These are phyloP conservation scores for Alosa sapidissima DNA, from an alignment of 2,797 vertebrate genomes.

Conservation along the genomic window DNA sequence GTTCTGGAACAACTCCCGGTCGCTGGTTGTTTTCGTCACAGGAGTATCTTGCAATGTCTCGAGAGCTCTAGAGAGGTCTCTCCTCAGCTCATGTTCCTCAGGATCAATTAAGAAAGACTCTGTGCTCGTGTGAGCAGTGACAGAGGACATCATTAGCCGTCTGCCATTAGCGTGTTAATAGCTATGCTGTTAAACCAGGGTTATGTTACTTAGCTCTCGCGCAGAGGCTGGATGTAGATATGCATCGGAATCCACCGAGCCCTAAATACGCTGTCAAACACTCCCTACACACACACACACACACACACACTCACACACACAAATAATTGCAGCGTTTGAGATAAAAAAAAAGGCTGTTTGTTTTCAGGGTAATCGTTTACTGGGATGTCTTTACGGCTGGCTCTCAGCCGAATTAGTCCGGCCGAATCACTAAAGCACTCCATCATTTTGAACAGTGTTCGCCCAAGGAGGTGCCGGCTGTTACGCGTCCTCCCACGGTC, in stretches of 20 bases:
- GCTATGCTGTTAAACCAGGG: background rate
- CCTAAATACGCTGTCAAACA: background rate
- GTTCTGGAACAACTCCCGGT: constrained; percentile 6
- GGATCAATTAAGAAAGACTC: constrained; percentile 23
- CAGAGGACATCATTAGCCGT: constrained; percentile 20
- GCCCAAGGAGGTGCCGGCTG: constrained; percentile 64
- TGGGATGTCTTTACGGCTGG: background rate
- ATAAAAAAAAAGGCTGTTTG: background rate
- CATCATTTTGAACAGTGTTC: constrained; percentile 80
- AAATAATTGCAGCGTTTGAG: background rate
- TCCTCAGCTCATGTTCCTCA: background rate
- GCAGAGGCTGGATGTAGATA: constrained; percentile 24
- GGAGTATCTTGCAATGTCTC: background rate
- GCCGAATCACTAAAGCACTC: constrained; percentile 32
- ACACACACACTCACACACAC: background rate
- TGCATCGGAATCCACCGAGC: background rate
- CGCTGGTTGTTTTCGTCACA: background rate
- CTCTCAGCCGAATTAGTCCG: background rate
- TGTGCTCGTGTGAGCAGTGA: constrained; percentile 39
- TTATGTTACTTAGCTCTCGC: constrained; percentile 11
- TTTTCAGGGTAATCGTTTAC: background rate
- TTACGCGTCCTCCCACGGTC: constrained; percentile 62
- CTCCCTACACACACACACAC: background rate
- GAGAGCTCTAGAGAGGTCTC: constrained; percentile 12
- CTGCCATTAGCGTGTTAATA: constrained; percentile 7